A percentile compares a stretch with the other conserved stretches of the same genome.
Conservation (phyloP, 2,797 vertebrate species). For the Gobionotothen gibberifrons region DNA sequence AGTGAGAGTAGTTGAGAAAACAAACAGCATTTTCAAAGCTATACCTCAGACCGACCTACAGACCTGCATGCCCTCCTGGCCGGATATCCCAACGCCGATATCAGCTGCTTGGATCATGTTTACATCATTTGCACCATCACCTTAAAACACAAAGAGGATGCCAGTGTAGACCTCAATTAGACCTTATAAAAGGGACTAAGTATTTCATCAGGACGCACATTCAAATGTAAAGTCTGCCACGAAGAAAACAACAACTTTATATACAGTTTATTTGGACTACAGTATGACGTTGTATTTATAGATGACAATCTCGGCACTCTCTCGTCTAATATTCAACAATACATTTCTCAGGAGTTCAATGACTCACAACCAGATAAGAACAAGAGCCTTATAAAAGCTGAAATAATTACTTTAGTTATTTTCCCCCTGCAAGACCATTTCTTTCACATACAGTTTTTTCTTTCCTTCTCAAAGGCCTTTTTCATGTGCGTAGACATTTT, state of each 20-base stretch:
- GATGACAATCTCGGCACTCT: background rate
- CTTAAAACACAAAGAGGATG: constrained; percentile 73
- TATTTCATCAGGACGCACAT: background rate
- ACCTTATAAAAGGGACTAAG: background rate
- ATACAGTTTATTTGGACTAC: background rate
- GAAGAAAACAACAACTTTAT: background rate
- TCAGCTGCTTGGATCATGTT: constrained; percentile 98
- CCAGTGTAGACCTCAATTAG: background rate
- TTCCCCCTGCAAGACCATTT: background rate
- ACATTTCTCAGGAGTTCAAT: constrained; percentile 5
- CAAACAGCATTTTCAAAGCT: background rate
- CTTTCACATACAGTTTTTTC: background rate
- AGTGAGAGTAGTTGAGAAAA: background rate
- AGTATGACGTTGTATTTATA: background rate
- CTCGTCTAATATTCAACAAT: background rate
- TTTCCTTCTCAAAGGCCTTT: background rate
- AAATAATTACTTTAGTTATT: background rate
- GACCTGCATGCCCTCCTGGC: constrained; percentile 99
- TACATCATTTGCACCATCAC: constrained; percentile 96
- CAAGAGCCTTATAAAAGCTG: constrained; percentile 1
- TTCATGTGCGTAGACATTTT: background rate
- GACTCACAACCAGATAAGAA: background rate
- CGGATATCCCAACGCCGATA: constrained; percentile 93
- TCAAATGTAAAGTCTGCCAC: constrained; percentile 3
- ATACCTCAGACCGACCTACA: constrained; percentile 14